A percentile compares a stretch with the other conserved stretches of the same genome.
Conservation (phyloP, 2,113 vertebrate genomes). For the Sturnus vulgaris region DNA sequence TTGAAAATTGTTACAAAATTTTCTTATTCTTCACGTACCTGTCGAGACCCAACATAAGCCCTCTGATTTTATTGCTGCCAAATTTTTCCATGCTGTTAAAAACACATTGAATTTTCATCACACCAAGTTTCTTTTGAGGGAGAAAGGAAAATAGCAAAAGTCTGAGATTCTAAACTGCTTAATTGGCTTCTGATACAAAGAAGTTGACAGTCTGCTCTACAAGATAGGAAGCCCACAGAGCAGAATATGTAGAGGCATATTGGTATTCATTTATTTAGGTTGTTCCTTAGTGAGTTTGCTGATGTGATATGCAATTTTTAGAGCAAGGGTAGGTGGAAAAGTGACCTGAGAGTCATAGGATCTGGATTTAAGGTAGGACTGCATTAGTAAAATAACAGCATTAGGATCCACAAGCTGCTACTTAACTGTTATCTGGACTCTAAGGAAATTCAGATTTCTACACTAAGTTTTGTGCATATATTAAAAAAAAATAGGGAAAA, state of each 20-base stretch:
- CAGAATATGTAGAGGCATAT: neutral
- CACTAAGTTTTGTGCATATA: neutral
- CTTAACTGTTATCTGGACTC: neutral
- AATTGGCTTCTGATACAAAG: neutral
- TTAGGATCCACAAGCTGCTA: neutral
- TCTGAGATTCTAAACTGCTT: neutral
- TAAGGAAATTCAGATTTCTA: neutral
- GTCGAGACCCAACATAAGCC: neutral
- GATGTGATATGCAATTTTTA: neutral
- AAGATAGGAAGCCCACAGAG: neutral
- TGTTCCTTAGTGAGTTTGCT: neutral
- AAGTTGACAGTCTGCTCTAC: neutral
- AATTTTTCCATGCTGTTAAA: neutral
- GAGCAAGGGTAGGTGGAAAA: neutral
- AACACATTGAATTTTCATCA: neutral
- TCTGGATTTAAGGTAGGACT: neutral
- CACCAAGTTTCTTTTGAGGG: neutral
- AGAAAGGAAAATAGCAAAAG: neutral
- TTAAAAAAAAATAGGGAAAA: neutral
- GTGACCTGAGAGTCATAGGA: neutral
- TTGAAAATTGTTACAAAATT: slow-evolving; percentile 8
- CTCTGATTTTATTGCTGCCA: neutral
- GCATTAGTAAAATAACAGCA: neutral
- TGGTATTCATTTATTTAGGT: neutral
- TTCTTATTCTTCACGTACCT: neutral